These are phyloP conservation scores for Diadophis punctatus DNA, from an alignment of 2,113 vertebrate species.

Conservation along the genomic window DNA sequence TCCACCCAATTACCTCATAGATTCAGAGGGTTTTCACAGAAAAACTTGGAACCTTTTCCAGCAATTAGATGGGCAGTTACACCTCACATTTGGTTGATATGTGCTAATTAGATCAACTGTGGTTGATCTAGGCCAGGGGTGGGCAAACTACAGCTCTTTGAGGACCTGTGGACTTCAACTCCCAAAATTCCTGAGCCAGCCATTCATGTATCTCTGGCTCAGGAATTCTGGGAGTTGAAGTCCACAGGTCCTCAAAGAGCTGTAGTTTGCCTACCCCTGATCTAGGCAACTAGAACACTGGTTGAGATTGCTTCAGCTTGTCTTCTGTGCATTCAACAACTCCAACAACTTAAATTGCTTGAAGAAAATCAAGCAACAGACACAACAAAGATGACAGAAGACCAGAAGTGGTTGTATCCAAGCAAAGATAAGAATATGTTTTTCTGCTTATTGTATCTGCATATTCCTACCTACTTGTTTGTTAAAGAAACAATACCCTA, in stretches of 20 bases:
- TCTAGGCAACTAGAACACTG: background rate
- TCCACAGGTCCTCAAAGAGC: too few species aligned
- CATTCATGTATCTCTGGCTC: too few species aligned
- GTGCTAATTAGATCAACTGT: background rate
- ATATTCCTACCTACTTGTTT: background rate
- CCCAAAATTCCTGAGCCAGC: too few species aligned
- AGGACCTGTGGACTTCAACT: too few species aligned
- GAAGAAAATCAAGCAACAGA: background rate
- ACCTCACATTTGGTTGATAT: background rate
- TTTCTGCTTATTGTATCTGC: background rate
- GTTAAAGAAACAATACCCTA: too few species aligned
- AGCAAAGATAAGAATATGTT: background rate
- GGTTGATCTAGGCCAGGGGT: too few species aligned
- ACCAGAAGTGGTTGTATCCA: background rate
- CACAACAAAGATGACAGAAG: background rate
- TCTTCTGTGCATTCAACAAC: background rate
- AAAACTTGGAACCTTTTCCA: background rate
- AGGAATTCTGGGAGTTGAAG: too few species aligned
- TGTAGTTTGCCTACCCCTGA: too few species aligned
- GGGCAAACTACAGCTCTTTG: too few species aligned
- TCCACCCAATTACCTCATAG: background rate
- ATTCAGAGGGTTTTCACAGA: background rate
- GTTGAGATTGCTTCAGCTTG: background rate
- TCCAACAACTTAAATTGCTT: background rate
- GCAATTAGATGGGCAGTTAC: background rate